phyloP scores from a whole-genome alignment of 30 jellyfish, hydroid and myxozoan genomes.

The Chironex yamaguchii region DNA sequence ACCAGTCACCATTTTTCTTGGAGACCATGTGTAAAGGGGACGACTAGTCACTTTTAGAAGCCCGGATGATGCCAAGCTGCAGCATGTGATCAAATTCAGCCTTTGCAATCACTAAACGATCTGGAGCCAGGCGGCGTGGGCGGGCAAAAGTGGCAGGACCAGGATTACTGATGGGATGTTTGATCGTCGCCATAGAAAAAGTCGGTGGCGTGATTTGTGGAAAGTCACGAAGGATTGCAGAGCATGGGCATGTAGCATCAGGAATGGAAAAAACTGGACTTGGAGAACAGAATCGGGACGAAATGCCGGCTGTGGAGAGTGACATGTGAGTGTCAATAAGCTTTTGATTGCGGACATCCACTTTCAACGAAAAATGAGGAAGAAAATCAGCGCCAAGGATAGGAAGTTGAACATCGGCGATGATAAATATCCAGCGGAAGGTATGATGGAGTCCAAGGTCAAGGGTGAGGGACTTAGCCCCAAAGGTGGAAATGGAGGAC shows the following conservation, averaged over 20 bases:
- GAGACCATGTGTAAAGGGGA: constrained; percentile 68
- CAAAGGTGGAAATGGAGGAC: constrained; percentile 27
- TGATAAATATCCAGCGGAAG: constrained; percentile 37
- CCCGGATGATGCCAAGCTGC: constrained; percentile 34
- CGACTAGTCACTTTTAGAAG: constrained; percentile 53
- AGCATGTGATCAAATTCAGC: constrained; percentile 32
- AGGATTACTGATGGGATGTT: constrained; percentile 36
- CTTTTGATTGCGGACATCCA: background rate
- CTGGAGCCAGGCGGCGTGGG: constrained; percentile 67
- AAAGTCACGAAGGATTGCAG: too few relatives aligned
- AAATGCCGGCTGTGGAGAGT: background rate
- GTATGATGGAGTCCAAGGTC: constrained; percentile 30
- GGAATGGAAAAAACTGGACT: constrained; percentile 12
- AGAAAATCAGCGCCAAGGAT: constrained; percentile 71
- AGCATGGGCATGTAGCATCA: too few relatives aligned
- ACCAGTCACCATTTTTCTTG: constrained; percentile 58
- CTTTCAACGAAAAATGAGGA: background rate
- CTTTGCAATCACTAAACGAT: constrained; percentile 10
- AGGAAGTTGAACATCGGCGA: constrained; percentile 45
- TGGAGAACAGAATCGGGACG: constrained; percentile 18
- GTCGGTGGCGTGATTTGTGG: background rate
- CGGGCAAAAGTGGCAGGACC: constrained; percentile 49
- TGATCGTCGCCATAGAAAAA: constrained; percentile 5
- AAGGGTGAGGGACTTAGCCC: constrained; percentile 2
- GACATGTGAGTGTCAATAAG: constrained; percentile 39